Percentiles rank a stretch among this genome's conserved stretches.
phyloP scores from a whole-genome alignment of 2,888 invertebrate species.

The Agrochola macilenta region DNA sequence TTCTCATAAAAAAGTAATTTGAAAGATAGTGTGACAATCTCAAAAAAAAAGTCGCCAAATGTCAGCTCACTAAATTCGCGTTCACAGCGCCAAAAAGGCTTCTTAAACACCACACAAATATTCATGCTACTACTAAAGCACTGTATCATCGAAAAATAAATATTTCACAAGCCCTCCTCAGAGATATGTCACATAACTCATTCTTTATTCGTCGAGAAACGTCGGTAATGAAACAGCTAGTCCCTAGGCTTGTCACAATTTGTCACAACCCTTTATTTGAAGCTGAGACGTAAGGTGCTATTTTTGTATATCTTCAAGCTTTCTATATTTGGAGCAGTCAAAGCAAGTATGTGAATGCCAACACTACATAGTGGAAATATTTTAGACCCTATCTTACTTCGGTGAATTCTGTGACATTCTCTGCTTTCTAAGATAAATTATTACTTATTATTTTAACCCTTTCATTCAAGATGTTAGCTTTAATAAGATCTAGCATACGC shows the following conservation, averaged over 20 bases:
- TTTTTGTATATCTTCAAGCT: slow-evolving; percentile 14
- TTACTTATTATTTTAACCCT: not conserved
- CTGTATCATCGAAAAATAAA: slow-evolving; percentile 57
- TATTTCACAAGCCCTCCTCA: slow-evolving; percentile 57
- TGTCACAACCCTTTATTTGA: slow-evolving; percentile 59
- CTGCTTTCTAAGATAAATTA: not conserved
- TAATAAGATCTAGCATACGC: not conserved
- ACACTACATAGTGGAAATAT: slow-evolving; percentile 13
- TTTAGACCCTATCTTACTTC: not conserved
- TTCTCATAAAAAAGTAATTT: not conserved
- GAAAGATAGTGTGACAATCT: not conserved
- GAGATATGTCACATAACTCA: slow-evolving; percentile 60
- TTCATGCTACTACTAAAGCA: slow-evolving; percentile 46
- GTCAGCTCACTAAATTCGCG: slow-evolving; percentile 18
- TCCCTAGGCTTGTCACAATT: slow-evolving; percentile 53
- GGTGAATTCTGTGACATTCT: not conserved
- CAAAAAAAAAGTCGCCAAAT: slow-evolving; percentile 31
- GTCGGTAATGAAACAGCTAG: slow-evolving; percentile 63
- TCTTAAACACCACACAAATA: slow-evolving; percentile 49
- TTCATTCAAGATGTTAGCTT: not conserved
- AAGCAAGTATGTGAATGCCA: slow-evolving; percentile 1
- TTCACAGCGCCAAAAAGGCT: slow-evolving; percentile 18
- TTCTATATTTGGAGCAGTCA: slow-evolving; percentile 9
- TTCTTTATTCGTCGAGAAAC: slow-evolving; percentile 59
- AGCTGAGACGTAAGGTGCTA: slow-evolving; percentile 6